Conservation (phyloP, 1,140 invertebrate genomes). For the Drosophila kohkoa region DNA sequence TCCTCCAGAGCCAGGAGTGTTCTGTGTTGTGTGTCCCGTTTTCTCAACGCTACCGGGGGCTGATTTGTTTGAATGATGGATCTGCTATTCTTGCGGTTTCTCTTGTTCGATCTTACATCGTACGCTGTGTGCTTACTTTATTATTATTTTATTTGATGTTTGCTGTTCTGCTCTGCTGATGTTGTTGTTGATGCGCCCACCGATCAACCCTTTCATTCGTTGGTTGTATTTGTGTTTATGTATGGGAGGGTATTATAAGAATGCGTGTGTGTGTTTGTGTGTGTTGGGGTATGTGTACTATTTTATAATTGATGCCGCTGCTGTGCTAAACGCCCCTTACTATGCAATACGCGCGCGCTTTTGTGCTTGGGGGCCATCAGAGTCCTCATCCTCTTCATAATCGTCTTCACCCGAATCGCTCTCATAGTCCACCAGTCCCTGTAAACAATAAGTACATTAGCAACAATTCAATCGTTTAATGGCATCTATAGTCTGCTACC, state of each 20-base stretch:
- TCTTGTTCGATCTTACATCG: conserved; percentile 74
- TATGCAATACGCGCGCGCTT: conserved; percentile 84
- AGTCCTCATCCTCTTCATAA: conserved; percentile 93
- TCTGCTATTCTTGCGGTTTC: conserved; percentile 32
- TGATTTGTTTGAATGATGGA: neutral
- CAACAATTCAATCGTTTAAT: neutral
- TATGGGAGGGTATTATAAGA: conserved; percentile 38
- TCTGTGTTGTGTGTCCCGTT: neutral
- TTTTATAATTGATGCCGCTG: conserved; percentile 79
- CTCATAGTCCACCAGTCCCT: conserved; percentile 98
- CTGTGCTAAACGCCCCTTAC: conserved; percentile 56
- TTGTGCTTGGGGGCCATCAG: conserved; percentile 79
- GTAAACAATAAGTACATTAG: neutral
- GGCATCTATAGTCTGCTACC: conserved; percentile 26
- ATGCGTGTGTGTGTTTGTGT: neutral
- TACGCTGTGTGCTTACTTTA: conserved; percentile 54
- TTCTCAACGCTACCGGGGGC: conserved; percentile 1
- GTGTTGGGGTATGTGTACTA: conserved; percentile 57
- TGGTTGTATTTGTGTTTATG: conserved; percentile 39
- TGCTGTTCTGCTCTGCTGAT: conserved; percentile 16
- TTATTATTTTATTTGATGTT: conserved; percentile 20
- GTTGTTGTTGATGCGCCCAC: conserved; percentile 22
- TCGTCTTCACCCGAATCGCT: conserved; percentile 98
- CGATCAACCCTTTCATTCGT: conserved; percentile 39
- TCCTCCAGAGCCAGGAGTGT: neutral